phyloP scores from a whole-genome alignment of 1,140 invertebrate species.

The Musca domestica region DNA sequence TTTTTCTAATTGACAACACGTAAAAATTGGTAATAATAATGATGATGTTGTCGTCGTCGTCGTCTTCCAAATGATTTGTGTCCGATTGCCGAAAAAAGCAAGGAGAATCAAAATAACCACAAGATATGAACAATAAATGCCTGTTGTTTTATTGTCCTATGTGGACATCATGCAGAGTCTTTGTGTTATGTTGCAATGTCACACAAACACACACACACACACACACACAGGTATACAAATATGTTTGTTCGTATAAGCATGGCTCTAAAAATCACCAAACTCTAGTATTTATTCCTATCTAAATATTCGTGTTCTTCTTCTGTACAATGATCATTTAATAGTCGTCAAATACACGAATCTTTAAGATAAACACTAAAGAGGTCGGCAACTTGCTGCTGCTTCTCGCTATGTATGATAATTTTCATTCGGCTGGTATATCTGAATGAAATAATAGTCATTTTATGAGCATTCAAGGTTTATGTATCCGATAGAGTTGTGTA shows the following conservation, averaged over 20 bases:
- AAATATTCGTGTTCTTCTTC: not conserved
- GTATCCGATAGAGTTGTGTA: too few species aligned
- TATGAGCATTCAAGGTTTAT: conserved; percentile 8
- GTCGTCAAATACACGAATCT: conserved; percentile 14
- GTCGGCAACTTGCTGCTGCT: not conserved
- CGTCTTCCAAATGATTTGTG: too few species aligned
- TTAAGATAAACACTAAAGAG: conserved; percentile 10
- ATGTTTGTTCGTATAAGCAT: not conserved
- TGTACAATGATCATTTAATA: conserved; percentile 17
- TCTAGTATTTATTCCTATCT: conserved; percentile 1
- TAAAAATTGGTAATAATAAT: too few species aligned
- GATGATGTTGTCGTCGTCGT: too few species aligned
- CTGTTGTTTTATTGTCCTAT: conserved; percentile 3
- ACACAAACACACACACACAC: not conserved
- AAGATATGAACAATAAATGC: too few species aligned
- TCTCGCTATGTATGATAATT: not conserved
- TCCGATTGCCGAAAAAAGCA: too few species aligned
- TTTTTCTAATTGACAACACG: too few species aligned
- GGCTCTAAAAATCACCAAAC: not conserved
- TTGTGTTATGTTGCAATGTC: not conserved
- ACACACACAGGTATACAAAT: not conserved
- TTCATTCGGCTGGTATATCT: not conserved
- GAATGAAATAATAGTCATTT: conserved; percentile 14
- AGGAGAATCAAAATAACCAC: too few species aligned
- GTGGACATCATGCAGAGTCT: conserved; percentile 6